Conservation (phyloP, 2,888 invertebrate genomes). For the Aspidapion aeneum region DNA sequence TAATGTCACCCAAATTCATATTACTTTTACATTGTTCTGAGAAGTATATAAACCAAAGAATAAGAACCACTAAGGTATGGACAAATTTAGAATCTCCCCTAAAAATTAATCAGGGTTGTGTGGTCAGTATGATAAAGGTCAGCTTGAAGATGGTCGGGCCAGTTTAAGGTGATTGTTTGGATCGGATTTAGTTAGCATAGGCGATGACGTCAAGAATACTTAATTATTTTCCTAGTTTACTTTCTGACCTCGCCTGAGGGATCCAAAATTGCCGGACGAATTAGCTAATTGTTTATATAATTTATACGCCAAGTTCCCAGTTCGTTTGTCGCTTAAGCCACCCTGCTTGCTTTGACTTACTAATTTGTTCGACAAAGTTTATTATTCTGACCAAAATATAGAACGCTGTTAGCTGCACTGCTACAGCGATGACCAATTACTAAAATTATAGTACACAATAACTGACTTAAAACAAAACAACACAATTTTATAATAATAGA, state of each 20-base stretch:
- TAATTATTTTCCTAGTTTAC: constrained; percentile 36
- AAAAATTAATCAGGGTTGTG: too few relatives aligned
- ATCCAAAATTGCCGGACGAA: constrained; percentile 29
- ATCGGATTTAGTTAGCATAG: constrained; percentile 15
- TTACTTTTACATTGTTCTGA: too few relatives aligned
- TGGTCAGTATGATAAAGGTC: too few relatives aligned
- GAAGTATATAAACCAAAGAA: too few relatives aligned
- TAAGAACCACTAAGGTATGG: too few relatives aligned
- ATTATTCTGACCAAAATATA: neutral
- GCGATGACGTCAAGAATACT: constrained; percentile 34
- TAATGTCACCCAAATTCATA: too few relatives aligned
- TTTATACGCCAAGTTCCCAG: constrained; percentile 6
- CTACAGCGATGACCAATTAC: neutral
- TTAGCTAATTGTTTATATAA: constrained; percentile 28
- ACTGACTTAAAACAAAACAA: too few relatives aligned
- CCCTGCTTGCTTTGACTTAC: neutral
- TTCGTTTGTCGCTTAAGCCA: neutral
- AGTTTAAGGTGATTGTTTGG: neutral
- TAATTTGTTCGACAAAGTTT: neutral
- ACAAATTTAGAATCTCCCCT: too few relatives aligned
- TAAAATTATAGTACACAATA: too few relatives aligned
- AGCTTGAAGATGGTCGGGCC: neutral
- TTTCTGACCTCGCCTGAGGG: constrained; percentile 26
- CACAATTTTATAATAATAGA: too few relatives aligned
- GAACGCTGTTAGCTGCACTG: neutral